Percentiles rank a stretch among this genome's conserved stretches.
phyloP scores from a whole-genome alignment of 92 coral and sea anemone genomes.

The Metridium senile region DNA sequence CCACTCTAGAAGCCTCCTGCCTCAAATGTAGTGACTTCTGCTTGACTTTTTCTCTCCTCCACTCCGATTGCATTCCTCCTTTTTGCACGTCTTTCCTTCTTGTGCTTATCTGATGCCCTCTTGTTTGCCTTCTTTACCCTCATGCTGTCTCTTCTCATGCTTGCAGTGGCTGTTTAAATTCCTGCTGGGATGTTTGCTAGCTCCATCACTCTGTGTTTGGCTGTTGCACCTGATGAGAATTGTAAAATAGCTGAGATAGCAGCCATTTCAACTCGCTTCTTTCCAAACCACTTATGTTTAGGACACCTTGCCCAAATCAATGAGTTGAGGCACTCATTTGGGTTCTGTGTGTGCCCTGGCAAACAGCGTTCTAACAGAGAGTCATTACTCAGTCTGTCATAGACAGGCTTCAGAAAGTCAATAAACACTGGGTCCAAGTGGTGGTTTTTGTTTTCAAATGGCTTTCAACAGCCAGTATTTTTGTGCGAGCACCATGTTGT shows the following conservation, averaged over 20 bases:
- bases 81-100: slow-evolving; percentile 37
- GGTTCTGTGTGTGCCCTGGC: slow-evolving; percentile 51
- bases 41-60: slow-evolving; percentile 15
- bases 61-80: slow-evolving; percentile 15
- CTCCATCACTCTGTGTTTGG: slow-evolving; percentile 46
- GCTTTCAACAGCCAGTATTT: neutral
- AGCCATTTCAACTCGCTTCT: slow-evolving; percentile 46
- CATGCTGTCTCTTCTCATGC: slow-evolving; percentile 25
- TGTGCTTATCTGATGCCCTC: slow-evolving; percentile 34
- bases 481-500: slow-evolving; percentile 40
- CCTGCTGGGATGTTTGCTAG: slow-evolving; percentile 27
- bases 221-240: slow-evolving; percentile 33
- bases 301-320: slow-evolving; percentile 51
- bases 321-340: slow-evolving; percentile 42
- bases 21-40: slow-evolving; percentile 34
- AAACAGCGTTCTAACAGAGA: slow-evolving; percentile 31
- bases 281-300: slow-evolving; percentile 49
- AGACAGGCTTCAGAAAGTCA: slow-evolving; percentile 16
- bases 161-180: slow-evolving; percentile 10
- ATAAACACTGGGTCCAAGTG: slow-evolving; percentile 33
- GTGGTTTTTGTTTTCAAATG: slow-evolving; percentile 17
- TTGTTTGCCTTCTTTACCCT: slow-evolving; percentile 34
- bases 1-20: slow-evolving; percentile 31
- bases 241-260: slow-evolving; percentile 29
- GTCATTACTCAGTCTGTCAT: slow-evolving; percentile 24